phyloP scores from a whole-genome alignment of 1,140 invertebrate species.

The Aphis craccivora region DNA sequence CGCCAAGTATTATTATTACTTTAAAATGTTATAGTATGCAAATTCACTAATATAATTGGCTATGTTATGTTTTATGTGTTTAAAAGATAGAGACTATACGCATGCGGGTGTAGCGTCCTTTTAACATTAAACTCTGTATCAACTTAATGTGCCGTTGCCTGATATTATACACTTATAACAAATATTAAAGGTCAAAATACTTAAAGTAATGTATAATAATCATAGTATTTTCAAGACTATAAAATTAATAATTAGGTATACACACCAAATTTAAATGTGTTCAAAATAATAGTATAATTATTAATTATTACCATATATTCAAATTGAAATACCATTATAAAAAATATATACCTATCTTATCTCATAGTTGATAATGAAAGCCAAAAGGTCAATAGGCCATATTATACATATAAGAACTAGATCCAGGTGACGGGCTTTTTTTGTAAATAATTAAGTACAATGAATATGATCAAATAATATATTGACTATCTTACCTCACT shows the following conservation, averaged over 20 bases:
- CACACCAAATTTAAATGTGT: not conserved
- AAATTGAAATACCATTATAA: not conserved
- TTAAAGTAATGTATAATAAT: no score
- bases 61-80: no score
- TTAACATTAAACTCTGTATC: not conserved
- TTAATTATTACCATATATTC: not conserved
- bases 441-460: not conserved
- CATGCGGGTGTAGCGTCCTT: no score
- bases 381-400: not conserved
- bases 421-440: not conserved
- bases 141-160: not conserved
- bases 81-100: no score
- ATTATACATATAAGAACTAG: not conserved
- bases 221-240: not conserved
- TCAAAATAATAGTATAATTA: constrained; percentile 1
- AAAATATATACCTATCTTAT: not conserved
- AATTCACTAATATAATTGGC: no score
- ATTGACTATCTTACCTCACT: not conserved
- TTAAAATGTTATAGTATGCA: no score
- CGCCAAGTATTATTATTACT: no score
- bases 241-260: constrained; percentile 8
- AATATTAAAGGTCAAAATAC: not conserved
- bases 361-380: not conserved
- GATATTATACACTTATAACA: not conserved
- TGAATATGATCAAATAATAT: not conserved